phyloP scores from a whole-genome alignment of 1,140 invertebrate genomes.

The Neodiprion virginianus region DNA sequence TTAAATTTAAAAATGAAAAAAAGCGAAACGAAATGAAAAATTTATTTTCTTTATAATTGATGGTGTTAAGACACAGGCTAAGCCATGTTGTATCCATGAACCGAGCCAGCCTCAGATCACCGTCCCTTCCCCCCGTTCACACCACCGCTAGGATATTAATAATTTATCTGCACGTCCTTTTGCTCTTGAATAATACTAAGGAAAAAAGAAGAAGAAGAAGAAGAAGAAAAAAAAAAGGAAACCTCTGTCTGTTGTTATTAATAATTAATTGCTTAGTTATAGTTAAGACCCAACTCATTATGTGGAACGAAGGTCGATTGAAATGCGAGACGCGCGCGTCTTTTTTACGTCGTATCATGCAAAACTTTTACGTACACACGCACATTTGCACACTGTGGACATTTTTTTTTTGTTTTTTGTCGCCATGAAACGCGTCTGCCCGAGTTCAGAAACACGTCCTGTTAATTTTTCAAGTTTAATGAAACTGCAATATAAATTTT shows the following conservation, averaged over 20 bases:
- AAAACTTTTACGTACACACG: too few species aligned
- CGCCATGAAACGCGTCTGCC: too few species aligned
- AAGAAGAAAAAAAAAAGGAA: constrained; percentile 11
- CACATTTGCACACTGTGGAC: too few species aligned
- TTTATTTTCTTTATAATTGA: constrained; percentile 29
- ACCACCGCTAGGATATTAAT: constrained; percentile 34
- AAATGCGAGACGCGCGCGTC: background rate
- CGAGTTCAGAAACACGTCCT: too few species aligned
- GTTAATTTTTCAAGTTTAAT: too few species aligned
- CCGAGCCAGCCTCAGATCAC: constrained; percentile 55
- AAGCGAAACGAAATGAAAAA: background rate
- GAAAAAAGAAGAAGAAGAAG: background rate
- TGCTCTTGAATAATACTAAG: background rate
- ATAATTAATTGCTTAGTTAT: background rate
- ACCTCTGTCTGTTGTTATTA: background rate
- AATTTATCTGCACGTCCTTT: constrained; percentile 12
- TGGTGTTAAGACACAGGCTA: constrained; percentile 37
- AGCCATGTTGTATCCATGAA: constrained; percentile 51
- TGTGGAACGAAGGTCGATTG: background rate
- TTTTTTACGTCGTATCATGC: too few species aligned
- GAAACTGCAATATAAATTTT: too few species aligned
- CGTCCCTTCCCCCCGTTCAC: constrained; percentile 48
- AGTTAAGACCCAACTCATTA: background rate
- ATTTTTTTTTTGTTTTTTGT: too few species aligned
- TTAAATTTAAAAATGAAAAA: background rate